Percentiles rank a stretch among this genome's conserved stretches.
These are phyloP conservation scores for Erebia aethiops DNA, from an alignment of 2,888 invertebrate genomes.

Conservation along the genomic window DNA sequence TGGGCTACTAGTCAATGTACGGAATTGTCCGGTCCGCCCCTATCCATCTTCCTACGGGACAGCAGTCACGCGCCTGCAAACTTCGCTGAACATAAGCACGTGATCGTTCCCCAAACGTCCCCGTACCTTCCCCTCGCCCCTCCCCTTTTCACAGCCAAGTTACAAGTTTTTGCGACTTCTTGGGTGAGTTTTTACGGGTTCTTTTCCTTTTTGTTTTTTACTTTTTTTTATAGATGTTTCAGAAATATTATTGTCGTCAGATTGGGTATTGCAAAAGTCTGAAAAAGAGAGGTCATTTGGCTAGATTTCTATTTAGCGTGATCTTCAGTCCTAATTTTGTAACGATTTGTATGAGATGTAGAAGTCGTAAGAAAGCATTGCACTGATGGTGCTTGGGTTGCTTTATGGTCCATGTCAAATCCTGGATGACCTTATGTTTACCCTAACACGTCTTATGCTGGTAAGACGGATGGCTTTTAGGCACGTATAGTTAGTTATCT, in stretches of 20 bases:
- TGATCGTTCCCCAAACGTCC: slow-evolving; percentile 23
- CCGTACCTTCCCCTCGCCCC: slow-evolving; percentile 5
- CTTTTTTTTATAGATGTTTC: not conserved
- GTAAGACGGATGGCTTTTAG: too few relatives aligned
- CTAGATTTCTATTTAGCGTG: not conserved
- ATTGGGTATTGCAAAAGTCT: not conserved
- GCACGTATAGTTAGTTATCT: too few relatives aligned
- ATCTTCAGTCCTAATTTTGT: too few relatives aligned
- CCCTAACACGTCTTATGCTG: too few relatives aligned
- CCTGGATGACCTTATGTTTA: too few relatives aligned
- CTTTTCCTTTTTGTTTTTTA: not conserved
- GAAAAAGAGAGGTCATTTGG: not conserved
- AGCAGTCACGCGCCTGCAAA: slow-evolving; percentile 31
- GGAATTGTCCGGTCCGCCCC: slow-evolving; percentile 4
- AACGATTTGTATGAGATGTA: too few relatives aligned
- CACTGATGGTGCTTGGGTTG: too few relatives aligned
- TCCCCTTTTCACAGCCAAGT: slow-evolving; percentile 2
- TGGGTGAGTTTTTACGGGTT: slow-evolving; percentile 18
- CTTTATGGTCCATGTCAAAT: too few relatives aligned
- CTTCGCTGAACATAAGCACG: slow-evolving; percentile 29
- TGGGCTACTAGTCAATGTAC: not conserved
- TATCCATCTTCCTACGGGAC: slow-evolving; percentile 23
- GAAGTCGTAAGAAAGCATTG: too few relatives aligned
- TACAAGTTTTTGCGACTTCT: slow-evolving; percentile 13
- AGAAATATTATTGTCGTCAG: not conserved